Evolutionary conservation across 2,888 invertebrate genomes (phyloP).

Genomic region (Chymomyza amoena): DNA sequence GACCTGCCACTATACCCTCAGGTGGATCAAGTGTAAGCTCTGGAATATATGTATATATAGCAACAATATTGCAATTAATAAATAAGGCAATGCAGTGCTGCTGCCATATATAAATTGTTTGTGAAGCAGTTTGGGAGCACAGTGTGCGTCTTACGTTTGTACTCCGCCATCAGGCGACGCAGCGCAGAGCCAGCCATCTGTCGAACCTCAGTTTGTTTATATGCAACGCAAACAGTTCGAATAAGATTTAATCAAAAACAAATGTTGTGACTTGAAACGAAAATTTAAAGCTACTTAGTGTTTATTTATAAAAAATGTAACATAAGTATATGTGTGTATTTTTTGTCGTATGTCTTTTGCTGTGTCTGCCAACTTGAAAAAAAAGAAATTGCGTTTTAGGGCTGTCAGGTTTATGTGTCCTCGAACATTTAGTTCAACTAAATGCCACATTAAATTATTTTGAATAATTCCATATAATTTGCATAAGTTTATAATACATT

Average conservation of each 20-base stretch:
- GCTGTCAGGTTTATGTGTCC: constrained; percentile 24
- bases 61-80: not conserved
- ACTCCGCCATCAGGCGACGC: constrained; percentile 91
- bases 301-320: constrained; percentile 4
- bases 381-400: constrained; percentile 45
- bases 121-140: not conserved
- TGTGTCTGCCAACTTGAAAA: constrained; percentile 45
- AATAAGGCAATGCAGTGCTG: not conserved
- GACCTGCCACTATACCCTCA: constrained; percentile 98
- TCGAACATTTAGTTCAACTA: not conserved
- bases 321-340: not conserved
- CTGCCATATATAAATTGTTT: not conserved
- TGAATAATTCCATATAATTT: not conserved
- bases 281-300: not conserved
- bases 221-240: not conserved
- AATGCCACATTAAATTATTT: not conserved
- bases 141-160: constrained; percentile 84
- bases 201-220: constrained; percentile 13
- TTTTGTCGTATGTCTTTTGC: not conserved
- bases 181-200: constrained; percentile 91
- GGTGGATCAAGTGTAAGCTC: constrained; percentile 97
- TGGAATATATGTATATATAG: constrained; percentile 55
- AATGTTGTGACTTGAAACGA: not conserved
- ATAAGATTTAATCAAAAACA: not conserved
- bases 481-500: not conserved